Percentiles rank a stretch among this genome's conserved stretches.
Evolutionary conservation across 2,797 vertebrate genomes (phyloP).

Genomic region (Pipistrellus pipistrellus): DNA sequence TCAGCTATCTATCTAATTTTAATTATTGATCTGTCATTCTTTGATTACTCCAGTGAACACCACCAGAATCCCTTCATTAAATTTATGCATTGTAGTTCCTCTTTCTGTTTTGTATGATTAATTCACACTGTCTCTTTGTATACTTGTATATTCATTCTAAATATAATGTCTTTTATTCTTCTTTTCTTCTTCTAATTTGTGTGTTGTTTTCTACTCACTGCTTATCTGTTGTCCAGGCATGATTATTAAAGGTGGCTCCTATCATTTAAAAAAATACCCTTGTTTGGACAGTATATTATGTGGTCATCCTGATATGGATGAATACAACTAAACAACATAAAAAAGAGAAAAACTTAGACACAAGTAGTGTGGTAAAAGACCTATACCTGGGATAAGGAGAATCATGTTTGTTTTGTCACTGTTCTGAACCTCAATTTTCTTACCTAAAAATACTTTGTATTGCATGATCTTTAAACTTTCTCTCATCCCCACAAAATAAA

Average conservation of each 20-base stretch:
- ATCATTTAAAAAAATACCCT: neutral
- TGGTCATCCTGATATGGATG: neutral
- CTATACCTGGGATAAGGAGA: neutral
- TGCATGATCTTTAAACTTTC: neutral
- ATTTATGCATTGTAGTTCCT: slow-evolving; percentile 63
- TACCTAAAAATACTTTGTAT: neutral
- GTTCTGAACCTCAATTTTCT: slow-evolving; percentile 11
- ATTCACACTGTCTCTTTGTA: neutral
- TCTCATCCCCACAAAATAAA: slow-evolving; percentile 1
- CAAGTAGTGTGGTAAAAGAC: neutral
- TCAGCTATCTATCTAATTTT: slow-evolving; percentile 56
- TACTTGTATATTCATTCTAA: slow-evolving; percentile 70
- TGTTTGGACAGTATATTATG: neutral
- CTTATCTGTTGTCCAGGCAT: neutral
- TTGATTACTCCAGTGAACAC: slow-evolving; percentile 62
- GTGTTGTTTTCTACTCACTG: slow-evolving; percentile 33
- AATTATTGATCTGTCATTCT: slow-evolving; percentile 70
- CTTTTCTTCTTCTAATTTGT: slow-evolving; percentile 52
- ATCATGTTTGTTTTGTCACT: neutral
- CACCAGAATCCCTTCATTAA: slow-evolving; percentile 65
- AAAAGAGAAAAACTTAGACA: neutral
- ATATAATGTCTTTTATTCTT: slow-evolving; percentile 1
- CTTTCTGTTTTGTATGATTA: slow-evolving; percentile 70
- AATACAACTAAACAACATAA: neutral
- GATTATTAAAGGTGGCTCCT: neutral